Base-by-base conservation (phyloP, 1,140 invertebrate species). In the Lordiphosa stackelbergi region DNA sequence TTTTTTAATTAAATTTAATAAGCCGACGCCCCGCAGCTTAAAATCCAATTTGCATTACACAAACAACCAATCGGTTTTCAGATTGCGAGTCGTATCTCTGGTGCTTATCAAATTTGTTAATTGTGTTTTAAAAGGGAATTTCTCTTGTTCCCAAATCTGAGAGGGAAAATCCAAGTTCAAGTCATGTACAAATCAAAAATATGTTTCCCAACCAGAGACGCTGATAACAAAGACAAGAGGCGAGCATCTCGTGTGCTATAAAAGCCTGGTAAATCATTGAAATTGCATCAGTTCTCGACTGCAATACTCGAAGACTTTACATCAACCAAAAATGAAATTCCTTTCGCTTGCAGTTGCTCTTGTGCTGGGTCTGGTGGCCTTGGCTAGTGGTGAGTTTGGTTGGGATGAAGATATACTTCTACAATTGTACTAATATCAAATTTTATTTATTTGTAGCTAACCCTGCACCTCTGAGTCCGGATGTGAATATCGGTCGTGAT, bases 401-500 rank as follows among this genome's bases (percentile, higher is more conserved):
- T 3, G 35, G 24, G 24, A 28, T 28, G 24, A 6, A 28, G 5
- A 28, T 28, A 7, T 6, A 6, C 24, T 28, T 28, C 6, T 28
- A 28, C 7, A 28, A 6, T 6, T 28, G 3, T 38, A 13, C 12
- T 19, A 61, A 40, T 28, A 34, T 37, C 28, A 12, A 16, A 16
- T 13, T 65, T 7, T 10, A 41, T n/a, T 37, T 46, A 31, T 13
- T 4, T n/a, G 19, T 28, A 63, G 74, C 74, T 28, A 28, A 28
- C 24, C 24, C 24, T 36, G 63, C 55, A 8, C 74, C 74, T 4
- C 58, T 79, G 31, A 81, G 57, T 34, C 74, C 74, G 40, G 74
- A 79, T 68, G 74, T 79, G 54, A 71, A 81, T 49, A 79, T 79
- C 62, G 81, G 81, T 24, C 75, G 74, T 4, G 74, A 79, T 5